These are phyloP conservation scores for Salvelinus sp. DNA, from an alignment of 2,113 vertebrate species.

Conservation along the genomic window DNA sequence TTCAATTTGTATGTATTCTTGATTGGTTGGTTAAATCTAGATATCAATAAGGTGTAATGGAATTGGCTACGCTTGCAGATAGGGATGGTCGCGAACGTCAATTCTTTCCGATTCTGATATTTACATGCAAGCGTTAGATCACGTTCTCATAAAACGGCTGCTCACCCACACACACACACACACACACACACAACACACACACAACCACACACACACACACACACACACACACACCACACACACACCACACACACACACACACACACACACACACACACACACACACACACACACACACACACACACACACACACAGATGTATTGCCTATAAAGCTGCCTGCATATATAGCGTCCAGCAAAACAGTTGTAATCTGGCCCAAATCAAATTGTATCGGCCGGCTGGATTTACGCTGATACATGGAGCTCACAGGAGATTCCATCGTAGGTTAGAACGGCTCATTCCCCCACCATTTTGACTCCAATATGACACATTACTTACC, in stretches of 20 bases:
- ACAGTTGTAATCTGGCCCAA: background rate
- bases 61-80: no score
- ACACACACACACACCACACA: slow-evolving; percentile 1
- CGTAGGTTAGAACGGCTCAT: background rate
- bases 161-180: slow-evolving; percentile 52
- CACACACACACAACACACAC: slow-evolving; percentile 27
- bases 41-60: no score
- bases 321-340: slow-evolving; percentile 10
- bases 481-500: no score
- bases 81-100: no score
- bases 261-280: slow-evolving; percentile 10
- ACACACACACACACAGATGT: background rate
- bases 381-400: background rate
- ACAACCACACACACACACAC: slow-evolving; percentile 26
- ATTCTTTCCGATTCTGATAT: no score
- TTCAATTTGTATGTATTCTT: no score
- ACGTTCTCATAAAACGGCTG: slow-evolving; percentile 49
- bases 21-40: no score
- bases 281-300: slow-evolving; percentile 18
- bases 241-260: slow-evolving; percentile 7
- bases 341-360: background rate
- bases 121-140: background rate
- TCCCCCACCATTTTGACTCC: background rate
- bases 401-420: background rate
- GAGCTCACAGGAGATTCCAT: background rate